A percentile compares a stretch with the other conserved stretches of the same genome.
Conservation (phyloP, 1,140 invertebrate genomes). For the Drosophila ercepeae region DNA sequence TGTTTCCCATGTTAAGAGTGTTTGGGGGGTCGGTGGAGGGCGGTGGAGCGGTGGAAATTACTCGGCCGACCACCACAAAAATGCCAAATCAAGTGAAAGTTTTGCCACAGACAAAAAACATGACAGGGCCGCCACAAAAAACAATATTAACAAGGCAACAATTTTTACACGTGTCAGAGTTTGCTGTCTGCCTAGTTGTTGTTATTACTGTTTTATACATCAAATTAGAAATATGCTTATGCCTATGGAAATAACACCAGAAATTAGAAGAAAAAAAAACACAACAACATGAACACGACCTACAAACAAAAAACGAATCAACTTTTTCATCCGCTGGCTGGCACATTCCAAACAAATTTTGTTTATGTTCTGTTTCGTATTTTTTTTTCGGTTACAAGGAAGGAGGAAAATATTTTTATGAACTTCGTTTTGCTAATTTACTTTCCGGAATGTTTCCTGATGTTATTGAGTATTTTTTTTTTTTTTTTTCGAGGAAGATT, state of each 20-base stretch:
- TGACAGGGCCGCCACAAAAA: slow-evolving; percentile 34
- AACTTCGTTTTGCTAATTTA: slow-evolving; percentile 40
- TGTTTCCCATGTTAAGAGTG: slow-evolving; percentile 40
- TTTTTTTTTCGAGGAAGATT: slow-evolving; percentile 3
- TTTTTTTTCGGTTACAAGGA: slow-evolving; percentile 8
- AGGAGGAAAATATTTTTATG: slow-evolving; percentile 38
- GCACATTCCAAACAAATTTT: slow-evolving; percentile 60
- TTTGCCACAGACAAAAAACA: slow-evolving; percentile 47
- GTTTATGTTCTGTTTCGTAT: slow-evolving; percentile 5
- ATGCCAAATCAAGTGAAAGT: slow-evolving; percentile 73
- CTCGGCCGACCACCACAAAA: slow-evolving; percentile 48
- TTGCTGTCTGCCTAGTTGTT: slow-evolving; percentile 22
- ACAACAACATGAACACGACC: slow-evolving; percentile 4
- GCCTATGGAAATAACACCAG: slow-evolving; percentile 7
- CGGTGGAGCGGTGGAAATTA: slow-evolving; percentile 41
- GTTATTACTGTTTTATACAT: slow-evolving; percentile 37
- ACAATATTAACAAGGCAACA: slow-evolving; percentile 64
- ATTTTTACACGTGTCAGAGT: slow-evolving; percentile 68
- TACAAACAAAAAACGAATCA: slow-evolving; percentile 8
- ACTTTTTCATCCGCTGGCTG: slow-evolving; percentile 24
- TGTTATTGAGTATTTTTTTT: slow-evolving; percentile 20
- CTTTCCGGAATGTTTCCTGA: slow-evolving; percentile 29
- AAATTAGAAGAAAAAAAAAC: not conserved
- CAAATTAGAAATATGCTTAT: slow-evolving; percentile 66
- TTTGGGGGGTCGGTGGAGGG: not conserved